Base-by-base conservation (phyloP, 2,888 invertebrate species). In the Lasioglossum zephyrum region DNA sequence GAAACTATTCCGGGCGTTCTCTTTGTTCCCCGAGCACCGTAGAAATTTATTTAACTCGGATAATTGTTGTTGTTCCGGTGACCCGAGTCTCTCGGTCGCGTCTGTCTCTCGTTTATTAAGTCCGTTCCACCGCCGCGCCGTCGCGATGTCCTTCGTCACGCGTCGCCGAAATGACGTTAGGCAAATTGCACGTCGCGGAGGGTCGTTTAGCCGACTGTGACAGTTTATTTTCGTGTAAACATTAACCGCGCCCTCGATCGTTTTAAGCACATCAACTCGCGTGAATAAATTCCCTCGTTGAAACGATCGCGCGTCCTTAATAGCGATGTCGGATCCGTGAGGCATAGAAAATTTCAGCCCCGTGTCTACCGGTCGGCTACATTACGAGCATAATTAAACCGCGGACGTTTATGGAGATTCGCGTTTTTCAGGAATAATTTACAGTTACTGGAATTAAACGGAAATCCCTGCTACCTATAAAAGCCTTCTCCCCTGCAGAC, bases 1-100 rank as follows among this genome's bases (percentile, higher is more conserved):
- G 63, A 73, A 77, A 78, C 57, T 74, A 85, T 82, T 57, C 39
- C 75, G 74, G 57, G 63, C 77, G 73, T 63, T 57, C 63, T 44
- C 85, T 85, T 81, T 85, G 84, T 85, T 75, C 86, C 31, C 18
- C 66, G 77, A 81, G 81, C 63, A 66, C 63, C 72, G 75, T 53
- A 75, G 77, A 81, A 85, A 86, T 86, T 86, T 85, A 76, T 85
- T 86, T 79, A 85, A 85, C 77, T 86, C 80, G 85, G 76, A 77
- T 81, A 86, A 86, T 86, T 78, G 85, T 80, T 81, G 80, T 69
- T 75, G 57, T 66, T 85, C 85, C 36, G 31, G 75, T 39, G 11
- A 57, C 57, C n/a, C 11, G 57, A 11, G 57, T 57, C 9, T 57
- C 57, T 57, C 53, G 22, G 8, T 53, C n/a, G 4, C n/a, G 22